Evolutionary conservation across 2,888 invertebrate species (phyloP).

Genomic region (Subacronicta megacephala): DNA sequence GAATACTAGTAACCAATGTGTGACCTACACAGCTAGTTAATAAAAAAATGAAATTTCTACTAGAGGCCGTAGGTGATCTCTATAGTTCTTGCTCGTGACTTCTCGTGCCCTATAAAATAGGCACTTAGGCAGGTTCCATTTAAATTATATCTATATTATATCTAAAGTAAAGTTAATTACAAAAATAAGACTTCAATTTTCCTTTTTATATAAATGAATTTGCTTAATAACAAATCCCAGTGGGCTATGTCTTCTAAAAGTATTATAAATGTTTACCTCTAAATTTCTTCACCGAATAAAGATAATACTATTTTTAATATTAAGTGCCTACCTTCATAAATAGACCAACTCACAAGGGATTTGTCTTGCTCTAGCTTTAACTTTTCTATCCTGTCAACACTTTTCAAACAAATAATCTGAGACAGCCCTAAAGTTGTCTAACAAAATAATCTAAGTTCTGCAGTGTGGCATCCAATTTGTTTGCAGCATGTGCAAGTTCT

Average conservation of each 20-base stretch:
- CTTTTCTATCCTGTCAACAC: not conserved
- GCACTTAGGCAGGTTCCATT: too few species aligned
- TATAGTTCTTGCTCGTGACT: too few species aligned
- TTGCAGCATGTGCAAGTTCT: not conserved
- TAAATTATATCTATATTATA: too few species aligned
- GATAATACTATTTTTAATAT: not conserved
- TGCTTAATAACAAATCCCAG: not conserved
- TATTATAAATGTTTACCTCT: not conserved
- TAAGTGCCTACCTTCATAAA: not conserved
- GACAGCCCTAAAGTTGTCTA: not conserved
- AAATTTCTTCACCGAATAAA: not conserved
- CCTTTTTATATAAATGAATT: not conserved
- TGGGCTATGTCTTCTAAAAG: not conserved
- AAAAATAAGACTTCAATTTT: too few species aligned
- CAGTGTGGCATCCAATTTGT: not conserved
- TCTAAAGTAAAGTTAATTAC: too few species aligned
- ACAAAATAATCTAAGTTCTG: constrained; percentile 1
- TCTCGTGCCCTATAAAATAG: too few species aligned
- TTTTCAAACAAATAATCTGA: not conserved
- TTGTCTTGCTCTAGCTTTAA: not conserved
- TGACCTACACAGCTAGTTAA: too few species aligned
- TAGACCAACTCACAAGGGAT: not conserved
- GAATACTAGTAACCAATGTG: too few species aligned
- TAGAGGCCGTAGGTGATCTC: too few species aligned
- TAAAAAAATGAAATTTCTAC: too few species aligned